Conservation (phyloP, 2,888 invertebrate genomes). For the Oasisia sp. region DNA sequence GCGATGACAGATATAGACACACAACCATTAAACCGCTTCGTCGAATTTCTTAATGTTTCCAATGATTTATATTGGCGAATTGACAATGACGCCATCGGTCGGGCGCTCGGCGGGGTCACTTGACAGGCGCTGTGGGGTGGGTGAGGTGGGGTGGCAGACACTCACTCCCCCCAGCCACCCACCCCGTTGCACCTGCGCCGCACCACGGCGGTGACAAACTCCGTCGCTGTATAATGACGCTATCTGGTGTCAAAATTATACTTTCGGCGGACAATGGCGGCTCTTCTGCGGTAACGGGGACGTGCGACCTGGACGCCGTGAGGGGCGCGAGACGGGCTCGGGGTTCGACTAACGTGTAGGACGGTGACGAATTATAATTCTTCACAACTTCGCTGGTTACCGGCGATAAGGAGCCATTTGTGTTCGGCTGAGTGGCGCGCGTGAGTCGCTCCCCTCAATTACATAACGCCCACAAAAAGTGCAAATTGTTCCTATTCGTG, state of each 20-base stretch:
- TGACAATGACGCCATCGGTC: not conserved
- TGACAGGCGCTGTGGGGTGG: not conserved
- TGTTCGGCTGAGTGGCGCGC: not conserved
- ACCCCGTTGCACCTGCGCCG: not conserved
- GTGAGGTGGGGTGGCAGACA: not conserved
- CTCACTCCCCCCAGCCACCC: not conserved
- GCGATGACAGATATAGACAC: not conserved
- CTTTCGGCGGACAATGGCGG: not conserved
- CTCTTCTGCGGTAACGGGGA: not conserved
- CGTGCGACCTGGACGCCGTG: not conserved
- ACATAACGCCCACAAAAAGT: not conserved
- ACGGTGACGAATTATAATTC: constrained; percentile 17
- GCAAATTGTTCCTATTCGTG: constrained; percentile 12
- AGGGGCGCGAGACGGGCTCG: not conserved
- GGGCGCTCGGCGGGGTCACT: not conserved
- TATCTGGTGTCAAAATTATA: constrained; percentile 11
- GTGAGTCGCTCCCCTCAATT: not conserved
- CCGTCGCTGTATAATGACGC: not conserved
- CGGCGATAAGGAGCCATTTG: constrained; percentile 11
- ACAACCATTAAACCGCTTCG: not conserved
- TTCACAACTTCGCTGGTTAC: constrained; percentile 4
- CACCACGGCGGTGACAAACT: not conserved
- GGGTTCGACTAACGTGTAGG: not conserved
- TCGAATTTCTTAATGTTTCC: not conserved
- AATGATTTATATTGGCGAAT: constrained; percentile 6